Conservation (phyloP, 2,113 vertebrate species). For the Anas platyrhynchos region DNA sequence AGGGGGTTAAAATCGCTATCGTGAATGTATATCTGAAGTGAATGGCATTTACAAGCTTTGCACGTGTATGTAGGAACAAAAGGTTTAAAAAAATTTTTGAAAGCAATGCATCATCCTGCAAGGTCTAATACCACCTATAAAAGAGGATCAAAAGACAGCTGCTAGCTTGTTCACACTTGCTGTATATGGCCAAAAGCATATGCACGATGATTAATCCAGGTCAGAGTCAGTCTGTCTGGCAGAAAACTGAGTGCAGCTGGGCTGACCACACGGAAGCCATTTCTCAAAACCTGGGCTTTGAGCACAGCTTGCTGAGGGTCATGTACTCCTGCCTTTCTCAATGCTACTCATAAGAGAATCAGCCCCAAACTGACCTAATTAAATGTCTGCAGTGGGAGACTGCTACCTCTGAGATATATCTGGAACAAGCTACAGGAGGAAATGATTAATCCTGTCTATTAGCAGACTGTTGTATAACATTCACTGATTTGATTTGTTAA, state of each 20-base stretch:
- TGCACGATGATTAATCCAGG: neutral
- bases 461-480: neutral
- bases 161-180: neutral
- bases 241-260: neutral
- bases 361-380: neutral
- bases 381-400: neutral
- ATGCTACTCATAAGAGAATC: neutral
- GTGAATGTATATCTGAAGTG: neutral
- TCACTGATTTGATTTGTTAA: neutral
- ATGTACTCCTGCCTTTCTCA: neutral
- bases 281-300: neutral
- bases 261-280: neutral
- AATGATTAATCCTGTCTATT: neutral
- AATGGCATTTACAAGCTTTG: neutral
- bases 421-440: neutral
- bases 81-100: accelerated
- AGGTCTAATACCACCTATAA: neutral
- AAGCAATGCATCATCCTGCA: neutral
- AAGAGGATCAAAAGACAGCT: neutral
- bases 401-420: neutral
- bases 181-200: neutral
- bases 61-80: neutral
- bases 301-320: neutral
- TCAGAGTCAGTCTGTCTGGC: neutral
- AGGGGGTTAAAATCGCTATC: neutral